These are phyloP conservation scores for Cichlasoma orientale DNA, from an alignment of 2,797 vertebrate genomes.

Conservation along the genomic window DNA sequence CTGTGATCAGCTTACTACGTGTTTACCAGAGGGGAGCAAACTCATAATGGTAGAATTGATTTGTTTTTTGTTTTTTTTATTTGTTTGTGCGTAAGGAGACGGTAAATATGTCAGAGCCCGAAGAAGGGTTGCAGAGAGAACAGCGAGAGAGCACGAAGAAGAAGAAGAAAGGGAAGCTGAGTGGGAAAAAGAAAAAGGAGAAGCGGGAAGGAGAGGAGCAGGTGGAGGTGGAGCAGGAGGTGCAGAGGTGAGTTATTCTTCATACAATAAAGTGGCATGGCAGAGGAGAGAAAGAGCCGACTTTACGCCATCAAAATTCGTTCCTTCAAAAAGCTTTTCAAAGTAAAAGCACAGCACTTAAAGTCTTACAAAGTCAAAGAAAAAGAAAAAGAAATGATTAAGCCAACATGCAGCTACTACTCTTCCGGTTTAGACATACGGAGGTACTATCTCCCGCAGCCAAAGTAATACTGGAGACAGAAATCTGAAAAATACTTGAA, in stretches of 20 bases:
- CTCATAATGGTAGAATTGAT: background rate
- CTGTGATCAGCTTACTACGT: conserved; percentile 41
- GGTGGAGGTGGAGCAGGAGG: conserved; percentile 24
- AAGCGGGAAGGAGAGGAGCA: background rate
- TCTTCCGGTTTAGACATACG: background rate
- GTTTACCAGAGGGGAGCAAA: conserved; percentile 14
- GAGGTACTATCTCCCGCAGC: background rate
- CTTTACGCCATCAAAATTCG: background rate
- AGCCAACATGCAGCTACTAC: background rate
- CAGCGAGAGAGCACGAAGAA: conserved; percentile 31
- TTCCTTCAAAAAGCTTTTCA: background rate
- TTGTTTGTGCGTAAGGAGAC: conserved; percentile 1
- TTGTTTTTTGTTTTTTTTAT: conserved; percentile 19
- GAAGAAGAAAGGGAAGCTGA: conserved; percentile 32
- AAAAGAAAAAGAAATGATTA: background rate
- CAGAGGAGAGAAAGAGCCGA: background rate
- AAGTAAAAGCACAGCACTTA: conserved; percentile 13
- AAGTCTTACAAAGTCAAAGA: background rate
- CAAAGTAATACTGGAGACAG: background rate
- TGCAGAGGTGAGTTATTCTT: conserved; percentile 47
- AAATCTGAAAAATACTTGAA: background rate
- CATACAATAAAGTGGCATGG: background rate
- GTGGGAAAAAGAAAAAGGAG: conserved; percentile 19
- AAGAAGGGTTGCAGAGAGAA: conserved; percentile 25
- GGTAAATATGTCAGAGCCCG: conserved; percentile 55